Percentiles rank a stretch among this genome's conserved stretches.
These are phyloP conservation scores for Sebastes iracundus DNA, from an alignment of 2,797 vertebrate species.

Conservation along the genomic window DNA sequence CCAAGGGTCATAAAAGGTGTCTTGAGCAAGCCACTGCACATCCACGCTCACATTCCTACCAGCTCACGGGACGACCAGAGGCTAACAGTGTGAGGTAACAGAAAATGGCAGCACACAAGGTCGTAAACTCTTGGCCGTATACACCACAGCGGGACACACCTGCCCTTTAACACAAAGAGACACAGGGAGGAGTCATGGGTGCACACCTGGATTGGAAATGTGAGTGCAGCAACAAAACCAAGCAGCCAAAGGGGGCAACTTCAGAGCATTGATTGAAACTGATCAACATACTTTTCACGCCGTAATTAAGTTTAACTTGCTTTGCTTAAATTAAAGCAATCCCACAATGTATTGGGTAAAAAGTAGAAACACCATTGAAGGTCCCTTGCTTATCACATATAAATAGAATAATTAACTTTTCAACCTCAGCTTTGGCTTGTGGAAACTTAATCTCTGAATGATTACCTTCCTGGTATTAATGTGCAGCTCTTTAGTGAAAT, in stretches of 20 bases:
- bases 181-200: background rate
- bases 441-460: background rate
- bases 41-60: slow-evolving; percentile 67
- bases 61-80: slow-evolving; percentile 58
- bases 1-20: slow-evolving; percentile 59
- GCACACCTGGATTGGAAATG: slow-evolving; percentile 54
- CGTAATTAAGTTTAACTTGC: background rate
- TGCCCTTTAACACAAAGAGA: slow-evolving; percentile 31
- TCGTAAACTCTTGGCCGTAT: slow-evolving; percentile 65
- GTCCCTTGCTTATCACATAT: background rate
- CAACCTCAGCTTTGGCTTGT: background rate
- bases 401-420: background rate
- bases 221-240: background rate
- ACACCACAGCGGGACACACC: slow-evolving; percentile 53
- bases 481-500: background rate
- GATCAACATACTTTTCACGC: background rate
- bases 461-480: background rate
- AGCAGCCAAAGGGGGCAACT: background rate
- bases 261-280: background rate
- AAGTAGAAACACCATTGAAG: background rate
- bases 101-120: slow-evolving; percentile 44
- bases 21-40: slow-evolving; percentile 66
- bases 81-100: slow-evolving; percentile 59
- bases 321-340: background rate
- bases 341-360: background rate